These are phyloP conservation scores for Felis catus DNA, from an alignment of 2,113 vertebrate species.

Conservation along the genomic window F.catus_Fca126_mat1.0 CM031421.1:111054001-111054500, in stretches of 20 bases:
- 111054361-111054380: not conserved
- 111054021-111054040: not conserved
- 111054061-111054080: not conserved
- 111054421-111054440: not conserved
- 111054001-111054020: rapidly evolving
- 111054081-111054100: not conserved
- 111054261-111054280: not conserved
- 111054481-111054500: rapidly evolving
- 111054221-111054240: rapidly evolving
- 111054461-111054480: too few relatives aligned
- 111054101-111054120: rapidly evolving
- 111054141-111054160: not conserved
- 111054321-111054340: not conserved
- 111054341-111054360: too few relatives aligned
- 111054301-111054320: rapidly evolving
- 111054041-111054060: rapidly evolving
- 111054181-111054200: not conserved
- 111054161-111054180: rapidly evolving
- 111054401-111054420: not conserved
- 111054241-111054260: rapidly evolving
- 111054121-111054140: not conserved
- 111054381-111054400: rapidly evolving
- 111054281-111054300: rapidly evolving
- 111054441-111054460: not conserved
- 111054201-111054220: rapidly evolving